Evolutionary conservation across 2,797 vertebrate species (phyloP), one percentile per base, ranked within the genome.

Genomic region (Schizothorax lantsangensis): DNA sequence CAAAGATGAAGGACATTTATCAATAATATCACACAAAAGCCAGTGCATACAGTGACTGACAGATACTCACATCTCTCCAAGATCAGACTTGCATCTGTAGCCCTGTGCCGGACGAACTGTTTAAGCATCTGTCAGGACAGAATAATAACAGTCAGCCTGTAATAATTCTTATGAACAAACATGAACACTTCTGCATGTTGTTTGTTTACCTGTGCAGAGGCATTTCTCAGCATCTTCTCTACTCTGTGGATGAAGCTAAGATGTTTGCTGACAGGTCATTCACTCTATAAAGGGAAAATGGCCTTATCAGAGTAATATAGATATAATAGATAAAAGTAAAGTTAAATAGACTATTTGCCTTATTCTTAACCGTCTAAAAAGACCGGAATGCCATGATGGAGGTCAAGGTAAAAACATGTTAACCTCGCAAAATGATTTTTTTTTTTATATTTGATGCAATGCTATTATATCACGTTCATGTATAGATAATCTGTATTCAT

Each of bases 51-150:
- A 40, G 19, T 23, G 52, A 26, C 1, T n/a, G 57, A 69, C 38
- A 78, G 30, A 68, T 92, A 96, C 98, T 97, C 91, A 98, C 98
- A 99, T 96, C 97, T 95, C 91, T 99, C 98, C 2, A 99, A 95
- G 83, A 97, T 94, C 86, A 97, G 87, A 0, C 87, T 95, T 86
- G 89, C 1, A 1, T 96, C 93, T 68, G 97, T 95, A 83, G 95
- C 95, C 0, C 89, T 90, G 89, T 92, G 93, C 88, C 97, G 96
- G 84, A 97, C 94, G 89, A 95, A 92, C 86, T 97, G 97, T 72
- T 90, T 94, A 49, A 98, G 86, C 30, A 98, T 93, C 98, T 99
- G 91, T 5, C 8, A 77, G 87, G 43, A 14, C 54, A 38, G 21
- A 40, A 14, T 87, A 83, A 21, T 38, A 36, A 78, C 17, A 54